Evolutionary conservation across 1,140 invertebrate species (phyloP), one percentile per base, ranked within the genome.

Genomic region (Pseudomyrmex flavicornis): DNA sequence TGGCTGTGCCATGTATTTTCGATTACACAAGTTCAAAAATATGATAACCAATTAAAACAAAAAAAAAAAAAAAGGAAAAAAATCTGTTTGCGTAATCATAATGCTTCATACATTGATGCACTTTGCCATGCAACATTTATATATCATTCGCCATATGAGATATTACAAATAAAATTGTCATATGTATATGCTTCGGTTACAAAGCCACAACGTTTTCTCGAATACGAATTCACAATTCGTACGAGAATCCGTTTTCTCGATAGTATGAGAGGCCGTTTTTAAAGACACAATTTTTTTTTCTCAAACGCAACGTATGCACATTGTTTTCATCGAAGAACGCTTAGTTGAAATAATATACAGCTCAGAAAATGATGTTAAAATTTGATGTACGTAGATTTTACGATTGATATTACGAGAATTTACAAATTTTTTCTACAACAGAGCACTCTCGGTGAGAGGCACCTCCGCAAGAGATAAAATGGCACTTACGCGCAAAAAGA

Each of bases 41-140:
- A 62, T 58, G 82, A 35, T 54, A 74, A 87, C 10, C 77, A 26
- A 26, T 35, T 35, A 35, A 26, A 26, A 26, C 1, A 26, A 35
- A 35, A 35, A 35, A 35, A 35, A 35, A 35, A 35, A 7, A 35
- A 35, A 35, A 35, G 0, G 5, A 59, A 85, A 85, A 80, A 83
- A 77, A 61, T 62, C 83, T 54, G 75, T 69, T 61, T 0, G 35
- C 35, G 35, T 35, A 35, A 35, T 35, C 50, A 83, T 66, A 66
- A 76, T 82, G 86, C 89, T 90, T 88, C 86, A 89, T 88, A 82
- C 8, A 89, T 86, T 88, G 88, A 89, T 90, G 89, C 89, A 88
- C 68, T n/a, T 59, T 58, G 35, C 72, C 59, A 82, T 77, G 76
- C 46, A 62, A 61, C 62, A 76, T 73, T 35, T 86, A 76, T 86